Base-by-base conservation (phyloP, 2,797 vertebrate genomes). In the Acrocephalus scirpaceus region DNA sequence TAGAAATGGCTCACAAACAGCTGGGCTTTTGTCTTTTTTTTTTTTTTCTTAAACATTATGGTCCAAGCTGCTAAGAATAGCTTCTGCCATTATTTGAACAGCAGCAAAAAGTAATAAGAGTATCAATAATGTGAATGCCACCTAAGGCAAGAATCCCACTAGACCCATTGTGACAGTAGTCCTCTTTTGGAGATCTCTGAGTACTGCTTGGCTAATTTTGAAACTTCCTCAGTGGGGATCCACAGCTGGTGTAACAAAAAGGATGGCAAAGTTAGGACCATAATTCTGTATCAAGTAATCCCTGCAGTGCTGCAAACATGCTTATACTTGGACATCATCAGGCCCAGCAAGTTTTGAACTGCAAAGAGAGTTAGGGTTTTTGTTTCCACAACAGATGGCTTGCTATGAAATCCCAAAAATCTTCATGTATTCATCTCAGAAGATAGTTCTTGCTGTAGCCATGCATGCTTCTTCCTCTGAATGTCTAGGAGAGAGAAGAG, bases 41-140 rank as follows among this genome's bases (percentile, higher is more conserved):
- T 15, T 40, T 34, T 84, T 76, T 47, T 3, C 32, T 77, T 70
- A 45, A 95, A 87, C 73, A 89, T 93, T 90, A 93, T 82, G 38
- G 65, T 94, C 74, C 70, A 27, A 3, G 13, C 2, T 18, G 65
- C 91, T 96, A 97, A 96, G 77, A 96, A 97, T 96, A 97, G 74
- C 62, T 86, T 76, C 66, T 89, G 67, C 61, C 7, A 11, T 90
- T 90, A 88, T 80, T 71, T 73, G 72, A 95, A 80, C 73, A 82
- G 53, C 60, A 86, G 81, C 65, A 87, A 77, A 93, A 95, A 93
- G 53, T 69, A 88, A 44, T 50, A 90, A 66, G 67, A 71, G 10
- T 65, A 67, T 90, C 80, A 91, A 83, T 74, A 75, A 90, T n/a
- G 23, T 65, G 72, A 90, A 69, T 86, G 74, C 58, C 72, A 93